Evolutionary conservation across 1,140 invertebrate species (phyloP), one percentile per base, ranked within the genome.

Genomic region (Drosophila miranda): DNA sequence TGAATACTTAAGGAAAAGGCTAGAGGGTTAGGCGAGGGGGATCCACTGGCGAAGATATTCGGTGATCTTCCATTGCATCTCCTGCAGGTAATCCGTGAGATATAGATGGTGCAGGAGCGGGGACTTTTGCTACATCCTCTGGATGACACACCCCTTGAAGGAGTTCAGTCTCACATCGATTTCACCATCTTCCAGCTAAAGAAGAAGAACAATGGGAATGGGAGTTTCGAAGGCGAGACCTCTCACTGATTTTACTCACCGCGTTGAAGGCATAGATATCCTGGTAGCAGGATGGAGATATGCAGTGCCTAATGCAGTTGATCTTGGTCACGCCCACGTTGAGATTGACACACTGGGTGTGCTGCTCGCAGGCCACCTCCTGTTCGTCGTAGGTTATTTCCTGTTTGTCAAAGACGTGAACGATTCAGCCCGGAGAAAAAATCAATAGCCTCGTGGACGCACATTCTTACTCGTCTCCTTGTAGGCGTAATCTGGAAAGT

Each of bases 381-480:
- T 94, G 95, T 90, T 96, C 95, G 67, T 94, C 92, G 90, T 95
- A 96, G 42, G 94, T 93, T 74, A 95, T 93, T 92, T 96, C 95
- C 95, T 96, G 77, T 55, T 70, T n/a, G 54, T 16, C 13, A 38
- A 4, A n/a, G 34, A 8, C 41, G n/a, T 16, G 0, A 38, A 7
- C 7, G 13, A 38, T 38, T 38, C 34, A 38, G 34, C 11, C 3
- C 11, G 3, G 11, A 23, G 48, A 76, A 81, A n/a, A 84, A 90
- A 90, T 90, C 88, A 82, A 90, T 90, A 88, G 0, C 28, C 7
- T 8, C 8, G 28, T 30, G 30, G 7, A 19, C 1, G 5, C 0
- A 96, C 95, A 92, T 96, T 96, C 92, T 96, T 96, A 16, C 93
- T 94, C 1, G 94, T 95, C 91, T 96, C 95, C 91, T 96, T 96